phyloP scores from a whole-genome alignment of 2,797 vertebrate genomes.

The Chelonia mydas region DNA sequence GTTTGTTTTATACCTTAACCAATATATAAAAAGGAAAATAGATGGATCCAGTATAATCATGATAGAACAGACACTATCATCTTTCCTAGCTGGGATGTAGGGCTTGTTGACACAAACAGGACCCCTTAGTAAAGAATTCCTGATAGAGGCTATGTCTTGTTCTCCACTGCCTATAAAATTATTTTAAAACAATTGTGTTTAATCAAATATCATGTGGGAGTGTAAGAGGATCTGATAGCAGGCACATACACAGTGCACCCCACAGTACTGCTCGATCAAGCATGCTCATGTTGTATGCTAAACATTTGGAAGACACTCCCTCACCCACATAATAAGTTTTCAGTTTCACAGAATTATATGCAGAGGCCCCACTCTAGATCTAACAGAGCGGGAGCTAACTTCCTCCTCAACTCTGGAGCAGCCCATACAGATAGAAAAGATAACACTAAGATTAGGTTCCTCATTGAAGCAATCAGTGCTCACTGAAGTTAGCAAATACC shows the following conservation, averaged over 20 bases:
- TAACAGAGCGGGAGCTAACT: neutral
- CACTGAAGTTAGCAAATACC: neutral
- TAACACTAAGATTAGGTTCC: neutral
- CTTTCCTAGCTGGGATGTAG: neutral
- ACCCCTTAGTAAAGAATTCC: neutral
- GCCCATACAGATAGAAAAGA: neutral
- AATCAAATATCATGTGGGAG: neutral
- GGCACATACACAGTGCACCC: neutral
- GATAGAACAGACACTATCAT: neutral
- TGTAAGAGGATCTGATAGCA: neutral
- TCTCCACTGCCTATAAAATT: neutral
- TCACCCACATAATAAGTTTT: neutral
- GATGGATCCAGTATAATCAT: neutral
- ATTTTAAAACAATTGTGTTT: neutral
- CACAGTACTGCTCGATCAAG: neutral
- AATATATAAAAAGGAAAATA: neutral
- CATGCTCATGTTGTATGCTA: neutral
- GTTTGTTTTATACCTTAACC: neutral
- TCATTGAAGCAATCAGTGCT: neutral
- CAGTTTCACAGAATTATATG: neutral
- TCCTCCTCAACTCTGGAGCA: too few relatives aligned
- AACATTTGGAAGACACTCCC: neutral
- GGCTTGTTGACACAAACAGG: neutral
- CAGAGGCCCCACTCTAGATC: neutral
- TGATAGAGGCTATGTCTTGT: neutral